Conservation (phyloP, 2,113 vertebrate genomes). For the Rhinolophus ferrumequinum region DNA sequence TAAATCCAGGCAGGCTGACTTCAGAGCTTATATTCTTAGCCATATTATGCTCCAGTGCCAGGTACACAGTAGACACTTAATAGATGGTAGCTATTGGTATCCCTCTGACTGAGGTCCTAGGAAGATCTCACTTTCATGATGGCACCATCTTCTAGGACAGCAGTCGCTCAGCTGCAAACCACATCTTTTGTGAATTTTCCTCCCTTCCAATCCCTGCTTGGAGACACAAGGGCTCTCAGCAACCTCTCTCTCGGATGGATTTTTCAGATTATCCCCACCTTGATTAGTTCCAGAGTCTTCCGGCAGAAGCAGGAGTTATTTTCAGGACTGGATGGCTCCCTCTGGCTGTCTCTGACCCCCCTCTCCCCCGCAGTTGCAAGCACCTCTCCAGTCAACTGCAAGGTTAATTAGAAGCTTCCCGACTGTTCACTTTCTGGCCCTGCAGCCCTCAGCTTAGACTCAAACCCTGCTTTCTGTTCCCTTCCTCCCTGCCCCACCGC, state of each 20-base stretch:
- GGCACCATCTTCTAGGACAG: not conserved
- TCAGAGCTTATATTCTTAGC: not conserved
- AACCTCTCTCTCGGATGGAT: not conserved
- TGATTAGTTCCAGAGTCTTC: conserved; percentile 51
- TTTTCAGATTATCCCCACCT: conserved; percentile 53
- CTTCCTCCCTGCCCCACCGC: not conserved
- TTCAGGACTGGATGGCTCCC: conserved; percentile 36
- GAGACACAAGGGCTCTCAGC: not conserved
- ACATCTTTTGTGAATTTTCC: not conserved
- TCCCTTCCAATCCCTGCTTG: not conserved
- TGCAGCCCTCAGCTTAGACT: not conserved
- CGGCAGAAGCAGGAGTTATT: conserved; percentile 55
- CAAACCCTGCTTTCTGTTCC: not conserved
- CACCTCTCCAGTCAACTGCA: not conserved
- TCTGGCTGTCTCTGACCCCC: conserved; percentile 41
- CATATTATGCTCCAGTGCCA: not conserved
- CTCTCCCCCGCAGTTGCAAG: not conserved
- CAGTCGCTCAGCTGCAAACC: not conserved
- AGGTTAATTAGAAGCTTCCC: not conserved
- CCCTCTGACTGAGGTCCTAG: not conserved
- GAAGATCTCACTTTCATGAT: not conserved
- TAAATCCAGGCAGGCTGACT: not conserved
- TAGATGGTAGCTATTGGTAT: not conserved
- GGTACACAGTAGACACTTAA: not conserved
- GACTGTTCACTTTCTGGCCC: not conserved